These are phyloP conservation scores for Drosophila biarmipes DNA, from an alignment of 1,140 invertebrate genomes.

Conservation along the genomic window DNA sequence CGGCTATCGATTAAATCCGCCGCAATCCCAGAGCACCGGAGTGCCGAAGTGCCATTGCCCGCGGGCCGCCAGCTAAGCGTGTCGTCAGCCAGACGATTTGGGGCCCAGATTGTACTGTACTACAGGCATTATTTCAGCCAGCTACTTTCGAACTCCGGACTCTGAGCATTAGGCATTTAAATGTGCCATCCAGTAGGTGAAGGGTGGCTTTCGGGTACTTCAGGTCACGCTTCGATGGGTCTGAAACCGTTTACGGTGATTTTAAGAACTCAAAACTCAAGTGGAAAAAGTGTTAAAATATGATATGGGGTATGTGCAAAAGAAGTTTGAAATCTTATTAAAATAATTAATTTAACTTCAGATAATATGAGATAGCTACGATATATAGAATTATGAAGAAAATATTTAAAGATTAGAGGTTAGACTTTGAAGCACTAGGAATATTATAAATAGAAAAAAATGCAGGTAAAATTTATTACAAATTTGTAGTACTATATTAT, in stretches of 20 bases:
- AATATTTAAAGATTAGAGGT: too few relatives aligned
- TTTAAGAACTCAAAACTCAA: not conserved
- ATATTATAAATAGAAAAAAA: too few relatives aligned
- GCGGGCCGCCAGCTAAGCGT: conserved; percentile 50
- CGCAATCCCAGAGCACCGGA: conserved; percentile 29
- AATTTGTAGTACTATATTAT: too few relatives aligned
- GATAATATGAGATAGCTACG: too few relatives aligned
- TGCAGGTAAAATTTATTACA: too few relatives aligned
- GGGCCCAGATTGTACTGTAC: conserved; percentile 37
- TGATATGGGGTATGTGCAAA: too few relatives aligned
- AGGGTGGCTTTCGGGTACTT: conserved; percentile 6
- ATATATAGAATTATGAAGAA: too few relatives aligned
- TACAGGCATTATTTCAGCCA: conserved; percentile 59
- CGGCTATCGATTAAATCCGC: conserved; percentile 66
- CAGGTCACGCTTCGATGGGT: not conserved
- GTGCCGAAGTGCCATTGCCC: conserved; percentile 18
- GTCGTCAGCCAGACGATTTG: conserved; percentile 61
- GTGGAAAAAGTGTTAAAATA: too few relatives aligned
- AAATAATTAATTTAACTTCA: too few relatives aligned
- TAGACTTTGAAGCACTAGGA: too few relatives aligned
- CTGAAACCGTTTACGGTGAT: not conserved
- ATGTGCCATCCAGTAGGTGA: conserved; percentile 36
- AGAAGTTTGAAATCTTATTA: too few relatives aligned
- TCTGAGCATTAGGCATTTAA: conserved; percentile 62
- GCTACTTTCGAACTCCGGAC: conserved; percentile 42